These are phyloP conservation scores for Andrena dorsata DNA, from an alignment of 2,888 invertebrate genomes.

Conservation along the genomic window DNA sequence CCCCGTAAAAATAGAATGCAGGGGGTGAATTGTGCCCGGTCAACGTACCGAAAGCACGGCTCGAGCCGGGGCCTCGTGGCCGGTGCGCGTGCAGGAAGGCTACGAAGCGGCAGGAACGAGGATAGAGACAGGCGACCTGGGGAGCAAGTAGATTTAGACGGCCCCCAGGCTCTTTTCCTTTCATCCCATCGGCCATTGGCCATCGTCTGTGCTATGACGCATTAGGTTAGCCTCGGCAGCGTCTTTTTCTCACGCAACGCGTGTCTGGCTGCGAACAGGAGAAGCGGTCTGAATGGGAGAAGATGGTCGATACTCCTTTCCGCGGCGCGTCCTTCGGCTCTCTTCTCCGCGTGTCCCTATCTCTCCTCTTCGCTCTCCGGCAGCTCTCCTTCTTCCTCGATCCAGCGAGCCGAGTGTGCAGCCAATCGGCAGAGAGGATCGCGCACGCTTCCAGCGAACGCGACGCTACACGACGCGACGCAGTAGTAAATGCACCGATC, in stretches of 20 bases:
- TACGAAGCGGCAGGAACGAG: neutral
- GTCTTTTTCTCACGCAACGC: slow-evolving; percentile 32
- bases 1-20: slow-evolving; percentile 22
- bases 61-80: neutral
- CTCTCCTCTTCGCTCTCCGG: neutral
- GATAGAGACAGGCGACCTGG: neutral
- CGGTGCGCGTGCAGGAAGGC: neutral
- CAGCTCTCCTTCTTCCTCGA: neutral
- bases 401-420: slow-evolving; percentile 6
- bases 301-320: slow-evolving; percentile 77
- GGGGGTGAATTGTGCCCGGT: slow-evolving; percentile 19
- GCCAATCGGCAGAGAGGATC: slow-evolving; percentile 62
- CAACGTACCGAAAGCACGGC: slow-evolving; percentile 44
- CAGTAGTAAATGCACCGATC: slow-evolving; percentile 56
- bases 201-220: neutral
- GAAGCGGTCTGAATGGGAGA: slow-evolving; percentile 76
- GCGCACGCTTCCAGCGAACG: slow-evolving; percentile 17
- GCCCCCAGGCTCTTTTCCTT: neutral
- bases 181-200: neutral
- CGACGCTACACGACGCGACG: slow-evolving; percentile 22
- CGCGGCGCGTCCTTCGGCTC: slow-evolving; percentile 26
- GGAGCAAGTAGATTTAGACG: slow-evolving; percentile 7
- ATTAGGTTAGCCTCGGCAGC: neutral
- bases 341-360: neutral
- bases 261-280: slow-evolving; percentile 28